Percentiles rank a stretch among this genome's conserved stretches.
phyloP scores from a whole-genome alignment of 1,140 invertebrate species.

The Leptopilina boulardi region DNA sequence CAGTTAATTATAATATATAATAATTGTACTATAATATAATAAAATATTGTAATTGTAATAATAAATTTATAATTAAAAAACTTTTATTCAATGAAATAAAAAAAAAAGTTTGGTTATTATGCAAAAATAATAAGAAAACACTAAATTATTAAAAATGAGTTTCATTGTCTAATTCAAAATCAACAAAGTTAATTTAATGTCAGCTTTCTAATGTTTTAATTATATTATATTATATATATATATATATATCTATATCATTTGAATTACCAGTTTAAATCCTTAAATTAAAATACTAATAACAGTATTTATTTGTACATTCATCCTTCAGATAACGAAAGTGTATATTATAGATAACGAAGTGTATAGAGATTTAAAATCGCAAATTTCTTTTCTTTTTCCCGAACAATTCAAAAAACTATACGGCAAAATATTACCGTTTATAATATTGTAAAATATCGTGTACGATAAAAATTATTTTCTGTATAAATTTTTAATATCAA shows the following conservation, averaged over 20 bases:
- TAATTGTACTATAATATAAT: background rate
- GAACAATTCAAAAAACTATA: background rate
- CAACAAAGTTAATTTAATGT: slow-evolving; percentile 11
- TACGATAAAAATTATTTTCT: slow-evolving; percentile 7
- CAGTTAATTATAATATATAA: background rate
- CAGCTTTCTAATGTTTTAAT: background rate
- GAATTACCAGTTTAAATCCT: background rate
- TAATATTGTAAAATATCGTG: background rate
- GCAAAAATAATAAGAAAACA: background rate
- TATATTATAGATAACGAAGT: background rate
- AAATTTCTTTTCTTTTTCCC: background rate
- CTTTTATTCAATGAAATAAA: background rate
- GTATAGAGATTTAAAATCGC: background rate
- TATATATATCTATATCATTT: background rate
- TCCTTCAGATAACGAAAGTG: slow-evolving; percentile 12
- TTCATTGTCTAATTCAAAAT: slow-evolving; percentile 7
- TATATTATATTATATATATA: too few species aligned
- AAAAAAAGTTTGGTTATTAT: background rate
- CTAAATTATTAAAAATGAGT: background rate
- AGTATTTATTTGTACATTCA: slow-evolving; percentile 23
- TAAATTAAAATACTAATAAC: slow-evolving; percentile 17
- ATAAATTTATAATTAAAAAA: slow-evolving; percentile 2
- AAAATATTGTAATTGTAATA: background rate
- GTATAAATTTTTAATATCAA: slow-evolving; percentile 19
- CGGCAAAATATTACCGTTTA: background rate